A percentile compares a stretch with the other conserved stretches of the same genome.
phyloP scores from a whole-genome alignment of 2,113 vertebrate species.

The Thinocorus orbignyianus region DNA sequence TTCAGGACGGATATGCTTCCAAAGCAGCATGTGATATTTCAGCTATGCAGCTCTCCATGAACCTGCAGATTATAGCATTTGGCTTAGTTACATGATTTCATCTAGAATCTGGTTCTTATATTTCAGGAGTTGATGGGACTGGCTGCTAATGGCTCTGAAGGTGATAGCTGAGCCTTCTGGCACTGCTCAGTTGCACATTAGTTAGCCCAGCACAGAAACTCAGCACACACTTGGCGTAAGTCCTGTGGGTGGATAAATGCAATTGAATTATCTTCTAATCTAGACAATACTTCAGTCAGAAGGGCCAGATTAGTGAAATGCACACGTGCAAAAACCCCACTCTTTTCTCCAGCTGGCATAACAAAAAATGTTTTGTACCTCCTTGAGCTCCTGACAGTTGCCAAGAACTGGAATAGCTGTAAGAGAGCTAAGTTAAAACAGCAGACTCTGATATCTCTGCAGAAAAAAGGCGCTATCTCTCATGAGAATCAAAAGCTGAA shows the following conservation, averaged over 20 bases:
- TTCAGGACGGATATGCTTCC: neutral
- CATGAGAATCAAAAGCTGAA: neutral
- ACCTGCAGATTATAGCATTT: neutral
- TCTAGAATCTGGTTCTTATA: neutral
- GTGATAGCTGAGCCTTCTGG: constrained; percentile 14
- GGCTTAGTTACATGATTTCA: neutral
- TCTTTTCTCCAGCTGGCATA: constrained; percentile 10
- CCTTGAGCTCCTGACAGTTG: neutral
- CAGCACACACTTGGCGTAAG: neutral
- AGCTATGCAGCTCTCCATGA: neutral
- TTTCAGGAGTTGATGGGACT: neutral
- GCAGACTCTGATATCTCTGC: neutral
- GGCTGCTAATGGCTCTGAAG: neutral
- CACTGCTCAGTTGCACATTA: neutral
- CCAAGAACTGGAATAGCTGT: neutral
- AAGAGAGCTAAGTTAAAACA: neutral
- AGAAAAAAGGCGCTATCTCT: neutral
- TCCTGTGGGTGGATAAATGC: neutral
- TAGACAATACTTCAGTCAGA: constrained; percentile 17
- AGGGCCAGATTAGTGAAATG: neutral
- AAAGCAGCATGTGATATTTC: neutral
- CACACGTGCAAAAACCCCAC: constrained; percentile 1
- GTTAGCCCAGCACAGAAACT: constrained; percentile 1
- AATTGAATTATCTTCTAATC: constrained; percentile 43
- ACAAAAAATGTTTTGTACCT: constrained; percentile 15